Conservation (phyloP, 1,140 invertebrate species). For the Latrodectus geometricus region DNA sequence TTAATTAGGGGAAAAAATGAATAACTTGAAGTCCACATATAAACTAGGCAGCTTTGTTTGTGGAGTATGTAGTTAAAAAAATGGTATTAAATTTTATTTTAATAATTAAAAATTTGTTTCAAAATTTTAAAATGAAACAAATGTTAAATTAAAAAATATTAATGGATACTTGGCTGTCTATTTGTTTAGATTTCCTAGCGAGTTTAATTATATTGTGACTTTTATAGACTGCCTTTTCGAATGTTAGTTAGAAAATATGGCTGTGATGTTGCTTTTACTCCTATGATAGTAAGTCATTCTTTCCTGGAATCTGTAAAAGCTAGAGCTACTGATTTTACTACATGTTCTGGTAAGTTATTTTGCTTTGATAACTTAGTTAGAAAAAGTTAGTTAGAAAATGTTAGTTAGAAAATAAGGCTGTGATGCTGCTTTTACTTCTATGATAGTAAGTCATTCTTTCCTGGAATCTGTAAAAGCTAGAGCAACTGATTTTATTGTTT, state of each 20-base stretch:
- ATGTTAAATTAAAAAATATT: too few relatives aligned
- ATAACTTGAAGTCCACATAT: too few relatives aligned
- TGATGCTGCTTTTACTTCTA: conserved; percentile 93
- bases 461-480: conserved; percentile 88
- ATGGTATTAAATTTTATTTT: too few relatives aligned
- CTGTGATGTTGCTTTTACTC: conserved; percentile 92
- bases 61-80: too few relatives aligned
- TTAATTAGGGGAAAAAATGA: too few relatives aligned
- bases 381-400: too few relatives aligned
- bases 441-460: conserved; percentile 96
- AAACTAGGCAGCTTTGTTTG: too few relatives aligned
- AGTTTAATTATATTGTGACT: background rate
- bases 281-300: conserved; percentile 95
- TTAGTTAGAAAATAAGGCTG: conserved; percentile 86
- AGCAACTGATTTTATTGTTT: conserved; percentile 88
- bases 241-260: conserved; percentile 84
- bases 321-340: conserved; percentile 88
- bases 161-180: too few relatives aligned
- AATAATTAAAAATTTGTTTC: too few relatives aligned
- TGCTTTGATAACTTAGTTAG: too few relatives aligned
- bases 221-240: conserved; percentile 83
- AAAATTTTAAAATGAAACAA: too few relatives aligned
- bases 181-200: too few relatives aligned
- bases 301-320: conserved; percentile 91
- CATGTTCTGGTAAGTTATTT: conserved; percentile 73